Evolutionary conservation across 2,888 invertebrate species (phyloP), one percentile per base, ranked within the genome.

Genomic region (Sarcophaga rosellei): DNA sequence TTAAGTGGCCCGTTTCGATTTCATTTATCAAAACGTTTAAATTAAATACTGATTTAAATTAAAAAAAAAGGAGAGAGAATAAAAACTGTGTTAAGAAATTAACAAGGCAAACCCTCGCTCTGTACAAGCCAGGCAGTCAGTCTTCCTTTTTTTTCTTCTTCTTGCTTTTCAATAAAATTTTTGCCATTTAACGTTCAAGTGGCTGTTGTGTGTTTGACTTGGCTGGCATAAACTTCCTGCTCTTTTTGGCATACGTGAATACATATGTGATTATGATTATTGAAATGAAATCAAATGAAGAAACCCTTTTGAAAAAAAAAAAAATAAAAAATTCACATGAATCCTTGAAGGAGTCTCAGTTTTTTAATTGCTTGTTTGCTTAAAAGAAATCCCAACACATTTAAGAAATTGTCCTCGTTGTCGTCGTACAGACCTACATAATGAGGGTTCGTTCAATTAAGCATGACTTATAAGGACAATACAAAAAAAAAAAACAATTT

Each of bases 1-100:
- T 89, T 91, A 91, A 91, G 91, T 91, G 91, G 91, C 91, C 89
- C 91, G 91, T 91, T 91, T 91, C 90, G 88, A 91, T 91, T 91
- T 90, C 91, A 83, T 83, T 20, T 75, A 74, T 11, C 66, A 17
- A 66, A 73, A 47, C 59, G 70, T 78, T 77, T 59, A 74, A 45
- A 35, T 69, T 23, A 74, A 79, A 84, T 84, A 79, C 79, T 78
- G 78, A 74, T 84, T 84, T 79, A 79, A 70, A 35, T 35, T 35
- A 0, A 15, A 57, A 69, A 69, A 11, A 23, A 6, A 17, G 4
- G 4, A 20, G 12, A 12, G 4, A 23, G 25, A 62, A 62, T 69
- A 23, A 35, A 59, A 5, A 5, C 25, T 63, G 44, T 66, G 45
- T 80, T 45, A 53, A 76, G 76, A 81, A 69, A 44, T 69, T 44